Base-by-base conservation (phyloP, 1,140 invertebrate genomes). In the Conus ventricosus region DNA sequence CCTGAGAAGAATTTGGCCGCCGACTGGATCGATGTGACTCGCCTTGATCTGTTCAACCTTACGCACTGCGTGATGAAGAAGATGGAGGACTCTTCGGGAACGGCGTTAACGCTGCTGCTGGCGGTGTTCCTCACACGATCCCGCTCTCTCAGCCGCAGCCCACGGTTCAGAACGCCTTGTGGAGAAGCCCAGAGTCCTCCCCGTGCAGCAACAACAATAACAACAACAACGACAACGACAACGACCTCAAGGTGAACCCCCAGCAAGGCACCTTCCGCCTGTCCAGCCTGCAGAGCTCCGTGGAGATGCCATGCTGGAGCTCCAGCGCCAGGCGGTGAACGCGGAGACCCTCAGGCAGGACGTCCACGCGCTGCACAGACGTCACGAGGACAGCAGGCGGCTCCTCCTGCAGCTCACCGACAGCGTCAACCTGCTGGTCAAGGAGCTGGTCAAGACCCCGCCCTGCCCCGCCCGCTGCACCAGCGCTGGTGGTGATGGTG, bases 261-360 rank as follows among this genome's bases (percentile, higher is more conserved):
- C 80, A 54, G 5, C 76, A 54, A 5, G 80, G 80, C 51, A 54
- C 6, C 51, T 23, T 54, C 23, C 80, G 80, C 39, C 80, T 81
- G 4, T 23, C 80, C 7, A 13, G 51, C 13, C 80, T 81, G 11
- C 80, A 81, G 51, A 11, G 20, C 10, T 53, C 80, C 51, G 15
- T 81, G 80, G 80, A 81, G 51, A 15, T 54, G 80, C 54, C 53
- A 51, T 81, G 10, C 80, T 81, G 80, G 80, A 81, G 80, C 51
- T 81, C 13, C 80, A 81, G 80, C n/a, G 39, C 11, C 80, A 81
- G 11, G 39, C 17, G 5, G 51, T 81, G 80, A 51, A 81, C 80
- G 17, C 80, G 39, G 80, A 53, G 0, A 81, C 13, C 51, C 80
- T 81, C 13, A 39, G 51, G 80, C 10, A 81, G 80, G 80, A 53